These are phyloP conservation scores for Coracopsis vasa DNA, from an alignment of 2,113 vertebrate genomes.

Conservation along the genomic window DNA sequence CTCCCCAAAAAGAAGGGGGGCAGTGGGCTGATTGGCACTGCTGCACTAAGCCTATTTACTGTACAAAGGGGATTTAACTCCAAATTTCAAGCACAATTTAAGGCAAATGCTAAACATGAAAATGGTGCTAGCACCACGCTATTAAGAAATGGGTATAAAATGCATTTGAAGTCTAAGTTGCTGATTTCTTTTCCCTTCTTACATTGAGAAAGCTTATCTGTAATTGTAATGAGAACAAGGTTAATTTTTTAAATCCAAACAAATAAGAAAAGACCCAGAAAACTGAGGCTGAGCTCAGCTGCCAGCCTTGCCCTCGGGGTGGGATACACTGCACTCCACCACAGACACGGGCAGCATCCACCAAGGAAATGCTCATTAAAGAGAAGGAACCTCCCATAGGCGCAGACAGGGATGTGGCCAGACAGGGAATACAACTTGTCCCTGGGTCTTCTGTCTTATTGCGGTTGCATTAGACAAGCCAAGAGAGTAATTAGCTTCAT, in stretches of 20 bases:
- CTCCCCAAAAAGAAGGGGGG: neutral
- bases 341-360: neutral
- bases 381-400: neutral
- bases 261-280: neutral
- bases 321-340: neutral
- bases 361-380: neutral
- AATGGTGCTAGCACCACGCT: neutral
- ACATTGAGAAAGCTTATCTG: neutral
- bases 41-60: neutral
- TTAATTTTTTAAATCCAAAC: neutral
- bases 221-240: fast-evolving
- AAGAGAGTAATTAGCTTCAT: neutral
- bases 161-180: neutral
- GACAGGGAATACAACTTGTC: neutral
- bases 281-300: neutral
- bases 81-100: neutral
- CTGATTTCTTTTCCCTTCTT: neutral
- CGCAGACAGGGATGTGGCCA: neutral
- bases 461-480: neutral
- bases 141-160: neutral
- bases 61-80: neutral
- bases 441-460: neutral
- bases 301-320: neutral
- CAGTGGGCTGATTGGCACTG: neutral
- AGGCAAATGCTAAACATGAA: neutral